Percentiles rank a stretch among this genome's conserved stretches.
Conservation (phyloP, 1,140 invertebrate genomes). For the Drosophila fuyamai region DNA sequence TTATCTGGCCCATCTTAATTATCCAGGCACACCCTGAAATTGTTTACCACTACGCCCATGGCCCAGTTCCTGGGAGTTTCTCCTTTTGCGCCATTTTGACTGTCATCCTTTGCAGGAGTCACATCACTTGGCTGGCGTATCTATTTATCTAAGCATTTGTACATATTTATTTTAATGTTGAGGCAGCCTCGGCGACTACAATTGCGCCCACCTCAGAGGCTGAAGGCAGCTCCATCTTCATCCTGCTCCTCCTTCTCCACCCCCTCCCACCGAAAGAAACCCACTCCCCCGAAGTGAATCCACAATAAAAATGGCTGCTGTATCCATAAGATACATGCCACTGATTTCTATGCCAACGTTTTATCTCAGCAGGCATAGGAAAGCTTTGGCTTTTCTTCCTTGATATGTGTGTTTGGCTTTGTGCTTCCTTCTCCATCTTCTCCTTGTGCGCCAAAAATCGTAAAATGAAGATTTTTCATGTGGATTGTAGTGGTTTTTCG, state of each 20-base stretch:
- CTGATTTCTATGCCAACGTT: constrained; percentile 79
- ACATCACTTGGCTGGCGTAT: constrained; percentile 77
- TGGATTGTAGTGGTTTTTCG: constrained; percentile 61
- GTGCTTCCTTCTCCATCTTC: constrained; percentile 12
- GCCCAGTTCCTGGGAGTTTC: constrained; percentile 14
- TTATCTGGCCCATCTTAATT: constrained; percentile 9
- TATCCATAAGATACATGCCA: constrained; percentile 83
- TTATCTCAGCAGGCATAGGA: constrained; percentile 65
- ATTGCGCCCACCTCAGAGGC: constrained; percentile 61
- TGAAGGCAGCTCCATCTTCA: constrained; percentile 34
- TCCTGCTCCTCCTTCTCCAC: background rate
- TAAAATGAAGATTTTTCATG: constrained; percentile 84
- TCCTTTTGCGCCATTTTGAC: constrained; percentile 76
- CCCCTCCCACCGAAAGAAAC: background rate
- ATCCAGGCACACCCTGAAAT: too few species aligned
- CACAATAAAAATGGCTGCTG: constrained; percentile 82
- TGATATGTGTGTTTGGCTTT: constrained; percentile 71
- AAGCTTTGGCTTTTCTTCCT: constrained; percentile 61
- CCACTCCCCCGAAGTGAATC: constrained; percentile 68
- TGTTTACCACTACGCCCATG: constrained; percentile 4
- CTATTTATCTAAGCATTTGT: constrained; percentile 83
- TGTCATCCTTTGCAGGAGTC: constrained; percentile 80
- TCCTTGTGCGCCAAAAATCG: constrained; percentile 65
- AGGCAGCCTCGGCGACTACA: constrained; percentile 70
- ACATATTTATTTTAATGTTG: constrained; percentile 84